phyloP scores from a whole-genome alignment of 2,888 invertebrate species.

The Athetis lepigone region DNA sequence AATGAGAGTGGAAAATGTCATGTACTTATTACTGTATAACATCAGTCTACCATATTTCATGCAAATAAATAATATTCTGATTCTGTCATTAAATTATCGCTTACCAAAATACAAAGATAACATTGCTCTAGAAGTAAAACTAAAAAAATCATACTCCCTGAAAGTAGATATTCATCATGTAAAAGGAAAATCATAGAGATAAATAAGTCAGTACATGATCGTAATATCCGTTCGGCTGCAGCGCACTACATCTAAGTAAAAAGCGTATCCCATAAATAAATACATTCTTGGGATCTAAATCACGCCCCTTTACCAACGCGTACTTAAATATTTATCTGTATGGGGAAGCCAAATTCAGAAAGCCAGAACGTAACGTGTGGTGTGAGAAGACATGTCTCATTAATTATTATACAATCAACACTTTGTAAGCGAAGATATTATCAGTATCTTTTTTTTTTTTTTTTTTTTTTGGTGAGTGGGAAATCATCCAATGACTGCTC shows the following conservation, averaged over 20 bases:
- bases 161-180: neutral
- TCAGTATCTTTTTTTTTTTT: no score
- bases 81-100: no score
- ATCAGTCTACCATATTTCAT: no score
- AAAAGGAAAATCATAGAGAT: neutral
- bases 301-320: slow-evolving; percentile 8
- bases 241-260: slow-evolving; percentile 13
- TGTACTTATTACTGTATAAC: no score
- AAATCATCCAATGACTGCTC: no score
- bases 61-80: no score
- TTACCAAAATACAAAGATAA: no score
- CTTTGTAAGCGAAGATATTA: neutral
- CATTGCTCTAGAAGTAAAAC: neutral
- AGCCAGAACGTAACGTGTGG: slow-evolving; percentile 8
- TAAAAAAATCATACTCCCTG: neutral
- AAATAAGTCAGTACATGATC: slow-evolving; percentile 26
- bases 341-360: slow-evolving; percentile 21
- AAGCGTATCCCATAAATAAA: slow-evolving; percentile 36
- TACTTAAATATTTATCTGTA: slow-evolving; percentile 39
- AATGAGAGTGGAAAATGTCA: no score
- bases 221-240: slow-evolving; percentile 9
- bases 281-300: slow-evolving; percentile 15
- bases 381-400: neutral
- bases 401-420: slow-evolving; percentile 11
- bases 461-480: no score